Evolutionary conservation across 1,140 invertebrate genomes (phyloP), one percentile per base, ranked within the genome.

Genomic region (Eueides isabella): DNA sequence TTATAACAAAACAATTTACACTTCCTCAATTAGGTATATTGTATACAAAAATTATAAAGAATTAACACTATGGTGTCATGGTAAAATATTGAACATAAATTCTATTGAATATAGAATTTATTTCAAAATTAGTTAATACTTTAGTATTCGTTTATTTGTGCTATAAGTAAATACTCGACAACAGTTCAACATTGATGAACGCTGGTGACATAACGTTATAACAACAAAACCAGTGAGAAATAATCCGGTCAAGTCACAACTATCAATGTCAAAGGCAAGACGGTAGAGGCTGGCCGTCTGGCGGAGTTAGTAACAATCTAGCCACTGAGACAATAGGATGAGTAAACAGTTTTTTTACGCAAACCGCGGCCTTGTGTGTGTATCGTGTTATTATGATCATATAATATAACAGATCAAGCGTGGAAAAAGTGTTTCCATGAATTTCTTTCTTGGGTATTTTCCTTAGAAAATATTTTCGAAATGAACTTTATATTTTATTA

Each of bases 291-390:
- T 61, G 61, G 64, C 31, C 5, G 65, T 26, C 55, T 73, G 33
- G 35, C 44, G 55, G 66, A 62, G 33, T 65, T 33, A 73, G 26
- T 14, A 73, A 29, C 64, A 67, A 67, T 29, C 29, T 55, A 26
- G 31, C 48, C 48, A 55, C 48, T 23, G 33, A 65, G 41, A 61
- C 67, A 76, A 75, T 63, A 63, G 69, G 65, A 79, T 78, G 74
- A 73, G 72, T 73, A 77, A 79, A 82, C 78, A 73, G 62, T 71
- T 78, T 74, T 71, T 78, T 74, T 75, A 80, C 82, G 77, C 67
- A 80, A 80, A 80, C 44, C 23, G 44, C 67, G 76, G 72, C 82
- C 82, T 84, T 84, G 79, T 55, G 4, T 55, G 23, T 78, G 75
- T 33, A 55, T 26, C 29, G 31, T 31, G 19, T 38, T 74, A 26